Percentiles rank a stretch among this genome's conserved stretches.
Evolutionary conservation across 2,888 invertebrate species (phyloP).

Genomic region (Platycheirus albimanus): DNA sequence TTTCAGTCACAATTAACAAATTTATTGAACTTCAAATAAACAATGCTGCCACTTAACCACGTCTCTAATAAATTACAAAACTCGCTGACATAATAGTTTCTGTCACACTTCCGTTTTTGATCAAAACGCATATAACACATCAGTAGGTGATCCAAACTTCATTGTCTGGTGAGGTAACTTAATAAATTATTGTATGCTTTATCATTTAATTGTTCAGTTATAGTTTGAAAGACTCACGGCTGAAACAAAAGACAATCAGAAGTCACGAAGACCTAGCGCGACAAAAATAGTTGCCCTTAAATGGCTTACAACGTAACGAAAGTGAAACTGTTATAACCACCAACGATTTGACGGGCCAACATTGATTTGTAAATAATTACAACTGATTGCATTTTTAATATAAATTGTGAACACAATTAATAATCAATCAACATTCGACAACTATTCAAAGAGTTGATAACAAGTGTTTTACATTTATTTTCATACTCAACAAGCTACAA

Average conservation of each 20-base stretch:
- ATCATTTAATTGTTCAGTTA: background rate
- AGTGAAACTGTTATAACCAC: constrained; percentile 51
- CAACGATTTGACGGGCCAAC: constrained; percentile 12
- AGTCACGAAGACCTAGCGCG: constrained; percentile 50
- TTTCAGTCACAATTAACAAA: too few relatives aligned
- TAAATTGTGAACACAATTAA: constrained; percentile 78
- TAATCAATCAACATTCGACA: constrained; percentile 76
- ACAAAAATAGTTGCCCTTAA: constrained; percentile 44
- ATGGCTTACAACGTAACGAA: constrained; percentile 57
- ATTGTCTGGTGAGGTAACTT: constrained; percentile 22
- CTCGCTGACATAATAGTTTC: background rate
- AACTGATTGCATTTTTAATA: constrained; percentile 75
- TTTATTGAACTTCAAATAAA: too few relatives aligned
- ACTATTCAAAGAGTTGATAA: constrained; percentile 39
- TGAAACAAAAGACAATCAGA: constrained; percentile 16
- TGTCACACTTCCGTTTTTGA: constrained; percentile 10
- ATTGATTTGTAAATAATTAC: background rate
- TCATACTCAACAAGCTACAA: too few relatives aligned
- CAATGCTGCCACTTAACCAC: background rate
- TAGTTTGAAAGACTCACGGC: constrained; percentile 34
- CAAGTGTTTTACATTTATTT: constrained; percentile 45
- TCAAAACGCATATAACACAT: background rate
- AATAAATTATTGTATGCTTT: constrained; percentile 6
- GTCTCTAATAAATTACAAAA: background rate
- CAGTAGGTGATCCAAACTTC: too few relatives aligned